Evolutionary conservation across 2,888 invertebrate species (phyloP).

Genomic region (Melanophora roralis): DNA sequence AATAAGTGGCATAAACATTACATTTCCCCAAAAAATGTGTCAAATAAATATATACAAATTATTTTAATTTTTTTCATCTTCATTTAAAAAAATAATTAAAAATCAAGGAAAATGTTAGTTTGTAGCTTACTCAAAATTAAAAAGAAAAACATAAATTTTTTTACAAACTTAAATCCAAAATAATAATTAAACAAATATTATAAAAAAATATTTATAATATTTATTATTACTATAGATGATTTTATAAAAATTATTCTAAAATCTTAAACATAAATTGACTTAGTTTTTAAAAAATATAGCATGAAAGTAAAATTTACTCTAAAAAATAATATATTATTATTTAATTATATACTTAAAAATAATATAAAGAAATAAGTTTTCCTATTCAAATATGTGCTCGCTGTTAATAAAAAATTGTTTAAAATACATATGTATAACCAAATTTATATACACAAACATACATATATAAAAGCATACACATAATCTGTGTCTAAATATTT

Average conservation of each 20-base stretch:
- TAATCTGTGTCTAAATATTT: constrained; percentile 49
- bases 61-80: background rate
- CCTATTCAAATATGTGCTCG: constrained; percentile 62
- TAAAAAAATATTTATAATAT: too few species aligned
- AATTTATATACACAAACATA: constrained; percentile 30
- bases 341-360: background rate
- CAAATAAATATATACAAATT: constrained; percentile 30
- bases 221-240: too few species aligned
- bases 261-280: constrained; percentile 34
- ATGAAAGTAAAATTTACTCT: constrained; percentile 39
- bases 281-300: constrained; percentile 7
- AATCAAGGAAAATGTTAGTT: constrained; percentile 54
- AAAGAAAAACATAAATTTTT: constrained; percentile 42
- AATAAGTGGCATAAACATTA: too few species aligned
- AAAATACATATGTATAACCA: constrained; percentile 40
- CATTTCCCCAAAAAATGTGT: background rate
- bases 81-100: constrained; percentile 3
- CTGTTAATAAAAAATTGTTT: constrained; percentile 51
- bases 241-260: constrained; percentile 52
- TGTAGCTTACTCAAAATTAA: constrained; percentile 43
- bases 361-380: constrained; percentile 55
- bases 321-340: background rate
- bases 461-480: constrained; percentile 9
- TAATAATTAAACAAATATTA: constrained; percentile 14
- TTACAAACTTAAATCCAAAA: constrained; percentile 34